Evolutionary conservation across 2,113 vertebrate genomes (phyloP), one percentile per base, ranked within the genome.

Genomic region (Prietella phreatophila): DNA sequence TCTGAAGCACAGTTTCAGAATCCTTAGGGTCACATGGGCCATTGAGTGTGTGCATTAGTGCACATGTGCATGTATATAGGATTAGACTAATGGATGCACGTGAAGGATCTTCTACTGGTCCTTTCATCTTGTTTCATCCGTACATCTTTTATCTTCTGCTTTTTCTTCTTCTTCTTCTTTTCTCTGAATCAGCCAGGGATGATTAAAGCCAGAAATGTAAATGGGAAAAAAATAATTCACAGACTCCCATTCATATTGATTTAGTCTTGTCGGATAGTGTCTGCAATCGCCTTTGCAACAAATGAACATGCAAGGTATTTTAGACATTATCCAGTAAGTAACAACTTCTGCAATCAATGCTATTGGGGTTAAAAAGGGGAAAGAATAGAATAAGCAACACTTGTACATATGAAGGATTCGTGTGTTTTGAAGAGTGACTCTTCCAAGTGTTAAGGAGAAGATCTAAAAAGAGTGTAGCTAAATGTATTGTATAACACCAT

Each of bases 81-180:
- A 11, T 67, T 82, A 27, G 58, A 53, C 61, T 58, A 42, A 69
- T 87, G 61, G 47, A 53, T 86, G 76, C 56, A 55, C 2, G 3
- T 73, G 83, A 55, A 67, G 47, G 84, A 27, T 10, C 60, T 78
- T 79, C 60, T 53, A 33, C 19, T 36, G 8, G 1, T 58, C 69
- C 39, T 22, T 47, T 78, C 30, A 61, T 55, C 82, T 89, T 15
- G 14, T 87, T 75, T 73, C 14, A 58, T 25, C 67, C 14, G 20
- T 75, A 36, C 36, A 85, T 61, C 36, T 84, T 84, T 71, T 84
- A 53, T 30, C 63, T 71, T 84, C 4, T 20, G 47, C 30, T 53
- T 14, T 47, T 14, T 20, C 9, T 50, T 50, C 5, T 47, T 47
- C 42, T 47, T 47, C 42, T 47, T 47, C 42, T 47, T 30, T 69